phyloP scores from a whole-genome alignment of 2,888 invertebrate species.

The Pseudococcus longispinus region DNA sequence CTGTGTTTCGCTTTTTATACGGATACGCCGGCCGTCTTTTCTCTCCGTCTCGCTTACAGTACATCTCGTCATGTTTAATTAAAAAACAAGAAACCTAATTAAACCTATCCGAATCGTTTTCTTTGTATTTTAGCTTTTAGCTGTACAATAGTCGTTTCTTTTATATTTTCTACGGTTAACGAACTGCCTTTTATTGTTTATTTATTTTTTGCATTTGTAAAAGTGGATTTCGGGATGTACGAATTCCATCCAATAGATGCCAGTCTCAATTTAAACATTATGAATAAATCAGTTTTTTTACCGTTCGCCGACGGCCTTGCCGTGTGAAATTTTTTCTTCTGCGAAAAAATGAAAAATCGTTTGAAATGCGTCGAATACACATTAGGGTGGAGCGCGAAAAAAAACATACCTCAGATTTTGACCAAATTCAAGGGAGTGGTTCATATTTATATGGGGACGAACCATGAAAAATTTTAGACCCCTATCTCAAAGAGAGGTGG shows the following conservation, averaged over 20 bases:
- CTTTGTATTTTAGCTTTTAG: constrained; percentile 20
- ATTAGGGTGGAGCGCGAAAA: too few relatives aligned
- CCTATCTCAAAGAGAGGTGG: too few relatives aligned
- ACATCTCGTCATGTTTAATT: constrained; percentile 8
- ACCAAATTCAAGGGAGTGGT: too few relatives aligned
- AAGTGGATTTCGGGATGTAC: neutral
- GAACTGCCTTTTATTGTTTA: neutral
- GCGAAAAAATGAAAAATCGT: too few relatives aligned
- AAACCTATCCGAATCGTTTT: neutral
- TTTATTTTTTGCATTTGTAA: neutral
- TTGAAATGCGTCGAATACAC: too few relatives aligned
- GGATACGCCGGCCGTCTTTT: neutral
- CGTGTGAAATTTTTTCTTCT: too few relatives aligned
- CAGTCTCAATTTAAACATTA: neutral
- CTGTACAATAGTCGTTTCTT: neutral
- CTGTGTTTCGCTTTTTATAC: neutral
- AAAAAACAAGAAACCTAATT: constrained; percentile 21
- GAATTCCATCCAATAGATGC: neutral
- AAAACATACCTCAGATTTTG: too few relatives aligned
- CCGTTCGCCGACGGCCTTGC: neutral
- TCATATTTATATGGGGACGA: too few relatives aligned
- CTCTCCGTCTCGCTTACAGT: neutral
- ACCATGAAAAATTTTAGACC: too few relatives aligned
- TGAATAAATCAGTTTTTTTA: neutral
- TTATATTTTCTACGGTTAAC: neutral